Evolutionary conservation across 2,113 vertebrate species (phyloP), one percentile per base, ranked within the genome.

Genomic region (Sebastes schlegelii): DNA sequence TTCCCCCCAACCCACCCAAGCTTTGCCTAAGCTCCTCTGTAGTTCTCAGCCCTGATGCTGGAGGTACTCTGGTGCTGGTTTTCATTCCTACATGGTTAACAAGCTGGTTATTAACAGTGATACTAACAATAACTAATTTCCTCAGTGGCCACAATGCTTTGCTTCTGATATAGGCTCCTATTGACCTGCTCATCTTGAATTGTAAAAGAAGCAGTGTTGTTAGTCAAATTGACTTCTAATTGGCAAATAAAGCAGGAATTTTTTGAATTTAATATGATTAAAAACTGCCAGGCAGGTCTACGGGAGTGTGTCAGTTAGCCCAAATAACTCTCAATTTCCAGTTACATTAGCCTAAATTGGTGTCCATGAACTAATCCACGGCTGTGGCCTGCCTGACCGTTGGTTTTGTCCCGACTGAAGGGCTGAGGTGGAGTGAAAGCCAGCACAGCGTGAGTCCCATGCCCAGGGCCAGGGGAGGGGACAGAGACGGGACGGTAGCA

Each of bases 361-460:
- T 88, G 82, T 92, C 80, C 83, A 17, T 74, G 60, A 74, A 62
- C 82, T 78, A 34, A 86, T 71, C 51, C 69, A 2, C 79, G 82
- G 79, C 85, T 61, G 76, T 74, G 88, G 91, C 90, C 88, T 78
- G 76, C 90, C 92, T 94, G 90, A 92, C 87, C 88, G 74, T 82
- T 92, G 92, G 92, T 93, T 93, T 92, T 93, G 89, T 93, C 92
- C 91, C n/a, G 83, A 92, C 92, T 90, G 86, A 95, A 96, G 95
- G 95, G 91, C 90, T 94, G 91, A 95, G 95, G 86, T 96, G 95
- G 94, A 96, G 92, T 93, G 95, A 96, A 95, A 96, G 91, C 95
- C 95, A 96, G 94, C 95, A 95, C 92, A 91, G 91, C 91, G 94
- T 94, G 94, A 94, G 91, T 79, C 91, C 93, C 91, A 85, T 86